Conservation (phyloP, 2,888 invertebrate genomes). For the Prosopocoilus inquinatus region DNA sequence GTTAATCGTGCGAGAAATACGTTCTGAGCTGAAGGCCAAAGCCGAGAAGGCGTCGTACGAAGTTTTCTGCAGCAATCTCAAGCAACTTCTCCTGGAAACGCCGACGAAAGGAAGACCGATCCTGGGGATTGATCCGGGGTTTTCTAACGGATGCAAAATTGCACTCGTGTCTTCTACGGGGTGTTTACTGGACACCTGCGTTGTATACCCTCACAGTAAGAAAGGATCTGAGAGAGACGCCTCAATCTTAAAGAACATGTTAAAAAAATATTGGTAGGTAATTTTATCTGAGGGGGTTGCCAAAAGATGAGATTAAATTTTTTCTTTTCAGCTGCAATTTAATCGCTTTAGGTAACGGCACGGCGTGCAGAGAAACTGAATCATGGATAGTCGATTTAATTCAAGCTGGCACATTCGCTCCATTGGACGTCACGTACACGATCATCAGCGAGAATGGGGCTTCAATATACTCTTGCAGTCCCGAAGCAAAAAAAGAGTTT, state of each 20-base stretch:
- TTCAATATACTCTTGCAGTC: slow-evolving; percentile 87
- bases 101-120: slow-evolving; percentile 79
- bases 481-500: slow-evolving; percentile 82
- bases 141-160: slow-evolving; percentile 83
- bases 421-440: slow-evolving; percentile 65
- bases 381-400: slow-evolving; percentile 66
- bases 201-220: slow-evolving; percentile 67
- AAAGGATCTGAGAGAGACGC: slow-evolving; percentile 49
- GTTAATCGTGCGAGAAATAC: slow-evolving; percentile 65
- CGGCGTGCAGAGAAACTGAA: slow-evolving; percentile 87
- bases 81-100: slow-evolving; percentile 75
- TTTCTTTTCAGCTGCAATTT: slow-evolving; percentile 63
- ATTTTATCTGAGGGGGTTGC: not conserved
- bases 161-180: slow-evolving; percentile 76
- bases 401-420: slow-evolving; percentile 55
- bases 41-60: slow-evolving; percentile 83
- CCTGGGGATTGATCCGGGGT: slow-evolving; percentile 89
- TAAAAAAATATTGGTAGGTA: slow-evolving; percentile 58
- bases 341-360: slow-evolving; percentile 90
- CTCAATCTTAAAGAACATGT: slow-evolving; percentile 54
- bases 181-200: slow-evolving; percentile 64
- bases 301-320: not conserved
- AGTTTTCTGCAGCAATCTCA: slow-evolving; percentile 82
- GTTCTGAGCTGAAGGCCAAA: slow-evolving; percentile 68
- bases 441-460: slow-evolving; percentile 91